Percentiles rank a stretch among this genome's conserved stretches.
Conservation (phyloP, 1,140 invertebrate genomes). For the Zaprionus ornatus region DNA sequence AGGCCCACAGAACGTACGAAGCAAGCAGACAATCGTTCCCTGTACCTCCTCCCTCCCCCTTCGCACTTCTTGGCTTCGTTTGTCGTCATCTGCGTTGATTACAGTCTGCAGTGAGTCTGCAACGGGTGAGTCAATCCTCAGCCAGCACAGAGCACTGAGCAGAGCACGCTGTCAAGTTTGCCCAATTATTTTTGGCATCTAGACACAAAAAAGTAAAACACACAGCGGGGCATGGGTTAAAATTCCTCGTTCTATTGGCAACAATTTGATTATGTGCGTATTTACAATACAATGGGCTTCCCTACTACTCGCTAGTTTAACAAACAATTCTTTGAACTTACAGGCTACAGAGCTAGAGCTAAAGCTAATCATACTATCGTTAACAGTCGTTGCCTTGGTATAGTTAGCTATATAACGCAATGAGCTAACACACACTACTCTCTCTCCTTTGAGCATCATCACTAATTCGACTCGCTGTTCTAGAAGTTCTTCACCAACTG, state of each 20-base stretch:
- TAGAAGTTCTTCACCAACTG: constrained; percentile 54
- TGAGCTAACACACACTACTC: constrained; percentile 47
- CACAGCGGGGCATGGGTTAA: constrained; percentile 18
- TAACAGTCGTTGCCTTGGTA: constrained; percentile 35
- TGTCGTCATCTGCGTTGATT: constrained; percentile 48
- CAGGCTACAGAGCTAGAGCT: constrained; percentile 55
- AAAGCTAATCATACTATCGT: constrained; percentile 9
- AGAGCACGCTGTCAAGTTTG: constrained; percentile 49
- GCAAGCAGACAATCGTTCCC: constrained; percentile 20
- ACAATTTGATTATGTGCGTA: constrained; percentile 66
- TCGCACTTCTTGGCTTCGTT: constrained; percentile 4
- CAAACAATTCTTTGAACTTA: constrained; percentile 72
- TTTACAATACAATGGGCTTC: constrained; percentile 38
- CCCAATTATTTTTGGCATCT: constrained; percentile 58
- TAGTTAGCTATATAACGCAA: constrained; percentile 50
- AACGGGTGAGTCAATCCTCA: background rate
- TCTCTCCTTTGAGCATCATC: constrained; percentile 9
- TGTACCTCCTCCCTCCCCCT: background rate
- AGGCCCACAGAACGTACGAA: constrained; percentile 48
- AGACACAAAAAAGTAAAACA: background rate
- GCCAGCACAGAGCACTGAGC: constrained; percentile 16
- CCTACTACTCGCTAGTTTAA: constrained; percentile 23
- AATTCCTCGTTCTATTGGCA: constrained; percentile 68
- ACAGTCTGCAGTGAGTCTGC: constrained; percentile 52
- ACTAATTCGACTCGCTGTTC: constrained; percentile 42